Percentiles rank a stretch among this genome's conserved stretches.
Conservation (phyloP, 2,797 vertebrate species). For the Champsocephalus esox region DNA sequence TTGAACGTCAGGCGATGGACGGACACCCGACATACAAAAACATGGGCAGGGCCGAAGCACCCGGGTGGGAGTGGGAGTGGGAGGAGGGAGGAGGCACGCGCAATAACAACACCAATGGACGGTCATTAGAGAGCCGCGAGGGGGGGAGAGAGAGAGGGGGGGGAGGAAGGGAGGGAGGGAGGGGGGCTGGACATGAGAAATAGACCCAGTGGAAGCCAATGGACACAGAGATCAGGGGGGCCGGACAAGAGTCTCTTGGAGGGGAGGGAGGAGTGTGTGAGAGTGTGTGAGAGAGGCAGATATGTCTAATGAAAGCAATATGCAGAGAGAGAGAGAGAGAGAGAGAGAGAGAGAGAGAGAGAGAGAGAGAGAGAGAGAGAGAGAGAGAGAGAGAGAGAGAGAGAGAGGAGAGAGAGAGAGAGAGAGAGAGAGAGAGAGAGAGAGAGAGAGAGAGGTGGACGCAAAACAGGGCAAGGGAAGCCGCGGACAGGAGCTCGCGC, state of each 20-base stretch:
- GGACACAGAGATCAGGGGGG: constrained; percentile 92
- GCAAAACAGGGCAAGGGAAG: constrained; percentile 83
- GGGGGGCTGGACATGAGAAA: constrained; percentile 94
- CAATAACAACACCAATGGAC: constrained; percentile 98
- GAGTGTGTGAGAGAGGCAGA: constrained; percentile 63
- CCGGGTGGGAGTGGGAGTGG: constrained; percentile 93
- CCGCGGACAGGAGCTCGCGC: constrained; percentile 83
- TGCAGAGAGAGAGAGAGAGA: constrained; percentile 65
- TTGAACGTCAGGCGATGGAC: constrained; percentile 99
- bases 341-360: no score
- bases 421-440: constrained; percentile 61
- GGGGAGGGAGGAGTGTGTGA: constrained; percentile 66
- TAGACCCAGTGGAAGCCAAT: constrained; percentile 96
- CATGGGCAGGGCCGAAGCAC: constrained; percentile 95
- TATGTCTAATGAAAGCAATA: constrained; percentile 86
- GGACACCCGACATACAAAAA: constrained; percentile 98
- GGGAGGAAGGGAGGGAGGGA: constrained; percentile 77
- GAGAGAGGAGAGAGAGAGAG: constrained; percentile 39
- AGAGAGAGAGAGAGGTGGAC: constrained; percentile 72
- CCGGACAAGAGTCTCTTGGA: constrained; percentile 85
- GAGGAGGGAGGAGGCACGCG: constrained; percentile 96
- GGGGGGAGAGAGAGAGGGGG: constrained; percentile 82
- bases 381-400: constrained; percentile 65
- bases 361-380: constrained; percentile 30
- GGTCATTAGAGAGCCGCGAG: constrained; percentile 90